phyloP scores from a whole-genome alignment of 1,140 invertebrate species.

The Drosophila kepulauana region DNA sequence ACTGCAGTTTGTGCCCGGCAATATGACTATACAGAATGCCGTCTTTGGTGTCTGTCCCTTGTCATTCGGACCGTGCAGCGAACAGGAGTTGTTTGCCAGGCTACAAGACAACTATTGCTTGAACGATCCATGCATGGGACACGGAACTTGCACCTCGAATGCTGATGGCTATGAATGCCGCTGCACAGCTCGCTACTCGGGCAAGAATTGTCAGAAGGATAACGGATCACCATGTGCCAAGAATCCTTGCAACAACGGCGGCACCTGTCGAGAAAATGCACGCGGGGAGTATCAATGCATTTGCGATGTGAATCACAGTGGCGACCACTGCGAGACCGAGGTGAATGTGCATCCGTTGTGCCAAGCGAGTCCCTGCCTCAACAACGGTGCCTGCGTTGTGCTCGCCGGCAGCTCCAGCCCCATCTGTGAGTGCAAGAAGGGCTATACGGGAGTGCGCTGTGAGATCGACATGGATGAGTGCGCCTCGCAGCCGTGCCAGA shows the following conservation, averaged over 20 bases:
- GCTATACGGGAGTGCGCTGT: conserved; percentile 89
- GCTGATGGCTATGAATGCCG: conserved; percentile 91
- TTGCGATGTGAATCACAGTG: conserved; percentile 91
- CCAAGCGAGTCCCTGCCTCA: conserved; percentile 89
- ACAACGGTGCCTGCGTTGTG: conserved; percentile 90
- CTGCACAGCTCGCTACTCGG: conserved; percentile 91
- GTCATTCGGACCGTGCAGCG: conserved; percentile 88
- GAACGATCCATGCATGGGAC: conserved; percentile 92
- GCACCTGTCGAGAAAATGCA: conserved; percentile 89
- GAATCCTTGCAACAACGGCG: conserved; percentile 91
- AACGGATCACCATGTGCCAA: conserved; percentile 89
- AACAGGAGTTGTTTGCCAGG: conserved; percentile 86
- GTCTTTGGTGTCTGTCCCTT: conserved; percentile 91
- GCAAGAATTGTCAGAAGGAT: conserved; percentile 94
- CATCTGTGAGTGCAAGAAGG: conserved; percentile 88
- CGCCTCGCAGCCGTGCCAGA: conserved; percentile 90
- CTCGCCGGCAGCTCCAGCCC: conserved; percentile 86
- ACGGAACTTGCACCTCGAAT: conserved; percentile 91
- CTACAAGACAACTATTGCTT: conserved; percentile 89
- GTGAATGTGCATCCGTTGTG: conserved; percentile 90
- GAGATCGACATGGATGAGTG: conserved; percentile 91
- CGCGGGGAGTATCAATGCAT: conserved; percentile 91
- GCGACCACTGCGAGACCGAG: conserved; percentile 92
- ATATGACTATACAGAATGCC: conserved; percentile 88
- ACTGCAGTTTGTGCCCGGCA: conserved; percentile 90